Evolutionary conservation across 2,888 invertebrate genomes (phyloP), one percentile per base, ranked within the genome.

Genomic region (Diplolepis rosae): DNA sequence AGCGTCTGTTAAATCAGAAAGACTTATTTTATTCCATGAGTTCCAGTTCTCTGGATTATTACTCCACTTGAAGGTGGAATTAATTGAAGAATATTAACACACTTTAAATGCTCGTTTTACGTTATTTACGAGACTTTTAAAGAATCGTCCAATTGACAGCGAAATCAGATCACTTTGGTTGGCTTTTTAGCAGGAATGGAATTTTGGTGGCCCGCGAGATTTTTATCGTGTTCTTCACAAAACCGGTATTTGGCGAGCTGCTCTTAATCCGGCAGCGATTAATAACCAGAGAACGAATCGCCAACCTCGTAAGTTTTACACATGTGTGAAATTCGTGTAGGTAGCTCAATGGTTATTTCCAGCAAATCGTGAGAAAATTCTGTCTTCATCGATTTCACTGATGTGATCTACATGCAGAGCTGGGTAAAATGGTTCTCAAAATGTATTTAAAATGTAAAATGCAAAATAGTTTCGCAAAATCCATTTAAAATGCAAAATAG

Each of bases 261-360:
- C 78, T 80, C 77, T 82, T 79, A 82, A 84, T 83, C 82, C 81
- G 71, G 71, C 71, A 71, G 75, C 83, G 81, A 85, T 84, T 84
- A 85, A 85, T 84, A 81, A 83, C 77, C 75, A 74, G 73, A 73
- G 76, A 76, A 75, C 76, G 78, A 77, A 77, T 79, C 75, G 73
- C 73, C 75, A 77, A 72, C 78, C 78, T 77, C 78, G 74, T 79
- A 79, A 75, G 73, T 79, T 79, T 77, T 75, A 71, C 73, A 71
- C 78, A 76, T 32, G 69, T 78, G 79, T 79, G 69, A 70, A 68
- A 70, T 68, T 74, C 74, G 77, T 77, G 77, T 79, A 74, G 76
- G 78, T 74, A 70, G 77, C 51, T 66, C 72, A 50, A 61, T 77
- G 77, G 78, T 80, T 78, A 80, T 80, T 79, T 79, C 77, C 77